Evolutionary conservation across 2,888 invertebrate species (phyloP), one percentile per base, ranked within the genome.

Genomic region (Esperia sulphurella): DNA sequence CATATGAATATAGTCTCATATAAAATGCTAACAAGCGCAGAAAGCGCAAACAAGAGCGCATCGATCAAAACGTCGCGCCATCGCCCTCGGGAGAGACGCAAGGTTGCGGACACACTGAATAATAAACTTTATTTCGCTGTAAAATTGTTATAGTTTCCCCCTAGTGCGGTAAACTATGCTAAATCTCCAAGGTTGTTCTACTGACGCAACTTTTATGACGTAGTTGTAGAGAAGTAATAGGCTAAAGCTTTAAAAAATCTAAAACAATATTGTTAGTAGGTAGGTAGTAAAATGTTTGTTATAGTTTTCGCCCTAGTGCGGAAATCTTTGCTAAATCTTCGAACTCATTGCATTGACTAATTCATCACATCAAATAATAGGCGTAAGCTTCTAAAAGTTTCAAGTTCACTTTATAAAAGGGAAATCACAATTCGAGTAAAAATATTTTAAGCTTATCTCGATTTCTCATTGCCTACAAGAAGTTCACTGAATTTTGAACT

Each of bases 31-130:
- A n/a, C 6, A n/a, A 35, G 35, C 35, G n/a, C 10, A 1, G 35
- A 35, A 35, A 35, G n/a, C 35, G 35, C 35, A 3, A 2, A n/a
- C 1, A 1, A 39, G 14, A 21, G 21, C 21, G 21, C 21, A 21
- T 21, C 21, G 14, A 39, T n/a, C 38, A 39, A 14, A 39, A 13
- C 39, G 14, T 5, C 41, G 41, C 35, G 53, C 45, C 52, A 51
- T 42, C 40, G 53, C 37, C 40, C 35, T 30, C 48, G 39, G 41
- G 14, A 50, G 51, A 55, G 59, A 61, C 21, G 62, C 79, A 80
- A 82, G 84, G 83, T 81, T 81, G 75, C 54, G 63, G 71, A 63
- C 68, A 68, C 60, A 53, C 65, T 61, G 58, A 57, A 62, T 58
- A 63, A 71, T 72, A 68, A 68, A 66, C 68, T 64, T 49, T 60